Percentiles rank a stretch among this genome's conserved stretches.
Conservation (phyloP, 2,113 vertebrate genomes). For the Mastomys natalensis region DNA sequence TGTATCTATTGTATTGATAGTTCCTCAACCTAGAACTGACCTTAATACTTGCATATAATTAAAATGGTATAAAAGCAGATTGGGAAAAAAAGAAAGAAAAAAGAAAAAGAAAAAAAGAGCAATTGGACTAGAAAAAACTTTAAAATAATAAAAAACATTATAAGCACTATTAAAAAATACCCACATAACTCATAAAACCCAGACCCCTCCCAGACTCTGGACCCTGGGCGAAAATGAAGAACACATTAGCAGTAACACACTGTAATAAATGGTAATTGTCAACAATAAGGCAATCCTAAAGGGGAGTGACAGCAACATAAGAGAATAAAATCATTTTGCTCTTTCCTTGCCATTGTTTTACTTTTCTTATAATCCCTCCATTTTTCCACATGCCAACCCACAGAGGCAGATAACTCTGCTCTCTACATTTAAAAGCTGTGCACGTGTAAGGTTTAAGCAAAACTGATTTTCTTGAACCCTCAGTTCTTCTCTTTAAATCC, state of each 20-base stretch:
- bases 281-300: not conserved
- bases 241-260: not conserved
- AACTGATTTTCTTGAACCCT: slow-evolving; percentile 26
- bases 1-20: too few species aligned
- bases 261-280: not conserved
- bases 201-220: not conserved
- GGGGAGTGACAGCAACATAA: not conserved
- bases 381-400: not conserved
- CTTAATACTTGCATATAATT: too few species aligned
- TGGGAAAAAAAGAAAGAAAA: too few species aligned
- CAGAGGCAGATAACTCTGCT: not conserved
- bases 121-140: not conserved
- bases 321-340: not conserved
- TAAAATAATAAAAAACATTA: not conserved
- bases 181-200: not conserved
- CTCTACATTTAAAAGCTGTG: not conserved
- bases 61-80: too few species aligned
- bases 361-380: not conserved
- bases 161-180: not conserved
- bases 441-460: not conserved
- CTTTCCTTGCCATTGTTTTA: not conserved
- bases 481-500: slow-evolving; percentile 12
- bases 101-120: not conserved
- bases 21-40: too few species aligned
- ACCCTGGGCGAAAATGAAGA: not conserved